These are phyloP conservation scores for Parnassius orleans DNA, from an alignment of 2,888 invertebrate species.

Conservation along the genomic window DNA sequence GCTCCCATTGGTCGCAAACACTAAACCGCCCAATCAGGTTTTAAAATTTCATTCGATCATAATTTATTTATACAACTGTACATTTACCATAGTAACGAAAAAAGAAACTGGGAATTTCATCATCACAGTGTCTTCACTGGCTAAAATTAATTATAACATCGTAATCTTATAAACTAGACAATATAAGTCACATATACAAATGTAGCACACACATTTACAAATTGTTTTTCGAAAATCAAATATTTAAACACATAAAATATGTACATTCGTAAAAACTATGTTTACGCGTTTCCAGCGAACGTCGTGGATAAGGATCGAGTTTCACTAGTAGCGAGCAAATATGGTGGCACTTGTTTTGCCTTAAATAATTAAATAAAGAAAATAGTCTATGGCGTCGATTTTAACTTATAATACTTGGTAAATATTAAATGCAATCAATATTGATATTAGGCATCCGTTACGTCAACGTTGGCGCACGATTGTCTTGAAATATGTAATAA, in stretches of 20 bases:
- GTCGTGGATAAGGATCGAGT: constrained; percentile 22
- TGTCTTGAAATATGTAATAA: too few species aligned
- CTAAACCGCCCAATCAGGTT: background rate
- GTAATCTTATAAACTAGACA: constrained; percentile 43
- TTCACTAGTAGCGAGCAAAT: constrained; percentile 14
- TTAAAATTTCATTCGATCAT: constrained; percentile 26
- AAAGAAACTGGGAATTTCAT: constrained; percentile 17
- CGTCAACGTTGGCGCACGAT: too few species aligned
- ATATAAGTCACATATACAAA: constrained; percentile 70
- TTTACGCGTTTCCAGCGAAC: constrained; percentile 34
- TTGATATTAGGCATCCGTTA: too few species aligned
- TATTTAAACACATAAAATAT: constrained; percentile 33
- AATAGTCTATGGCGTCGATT: background rate
- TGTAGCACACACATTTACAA: constrained; percentile 75
- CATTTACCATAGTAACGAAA: constrained; percentile 24
- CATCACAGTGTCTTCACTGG: constrained; percentile 26
- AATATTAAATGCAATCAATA: background rate
- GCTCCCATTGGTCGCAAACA: constrained; percentile 15
- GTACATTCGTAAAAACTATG: constrained; percentile 39
- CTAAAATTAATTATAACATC: constrained; percentile 31
- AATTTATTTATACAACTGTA: constrained; percentile 41
- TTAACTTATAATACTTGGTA: background rate
- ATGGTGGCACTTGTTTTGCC: constrained; percentile 6
- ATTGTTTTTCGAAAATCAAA: constrained; percentile 51
- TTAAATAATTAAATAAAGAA: constrained; percentile 8